Evolutionary conservation across 2,113 vertebrate genomes (phyloP).

Genomic region (Myiozetetes cayanensis): DNA sequence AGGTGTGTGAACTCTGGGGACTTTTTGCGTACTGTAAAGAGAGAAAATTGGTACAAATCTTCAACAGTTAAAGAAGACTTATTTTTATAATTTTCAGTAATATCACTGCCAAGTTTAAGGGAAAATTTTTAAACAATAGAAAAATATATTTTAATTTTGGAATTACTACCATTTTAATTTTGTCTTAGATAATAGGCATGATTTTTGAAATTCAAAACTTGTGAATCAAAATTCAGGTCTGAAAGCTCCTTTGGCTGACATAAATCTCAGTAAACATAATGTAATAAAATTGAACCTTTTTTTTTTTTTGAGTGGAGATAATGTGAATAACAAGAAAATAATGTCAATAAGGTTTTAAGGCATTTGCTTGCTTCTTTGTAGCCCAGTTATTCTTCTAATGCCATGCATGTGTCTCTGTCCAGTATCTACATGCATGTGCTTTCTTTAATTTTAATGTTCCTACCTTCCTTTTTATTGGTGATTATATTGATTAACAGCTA

Average conservation of each 20-base stretch:
- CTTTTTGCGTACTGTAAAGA: neutral
- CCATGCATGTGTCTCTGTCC: neutral
- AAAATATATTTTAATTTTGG: neutral
- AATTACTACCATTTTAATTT: neutral
- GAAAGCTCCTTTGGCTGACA: neutral
- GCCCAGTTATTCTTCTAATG: neutral
- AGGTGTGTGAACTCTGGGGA: neutral
- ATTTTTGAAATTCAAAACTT: neutral
- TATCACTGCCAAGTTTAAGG: neutral
- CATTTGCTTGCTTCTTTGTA: neutral
- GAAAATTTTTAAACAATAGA: neutral
- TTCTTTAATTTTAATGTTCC: neutral
- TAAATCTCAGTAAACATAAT: neutral
- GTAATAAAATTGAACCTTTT: neutral
- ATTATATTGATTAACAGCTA: neutral
- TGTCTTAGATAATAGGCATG: neutral
- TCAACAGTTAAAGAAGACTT: neutral
- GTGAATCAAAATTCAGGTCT: neutral
- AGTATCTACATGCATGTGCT: neutral
- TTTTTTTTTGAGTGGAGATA: neutral
- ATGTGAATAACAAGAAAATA: neutral
- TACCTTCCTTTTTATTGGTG: neutral
- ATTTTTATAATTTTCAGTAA: neutral
- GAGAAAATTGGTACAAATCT: neutral
- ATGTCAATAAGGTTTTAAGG: neutral